phyloP scores from a whole-genome alignment of 1,140 invertebrate genomes.

The Yoshiicerus persimilis region DNA sequence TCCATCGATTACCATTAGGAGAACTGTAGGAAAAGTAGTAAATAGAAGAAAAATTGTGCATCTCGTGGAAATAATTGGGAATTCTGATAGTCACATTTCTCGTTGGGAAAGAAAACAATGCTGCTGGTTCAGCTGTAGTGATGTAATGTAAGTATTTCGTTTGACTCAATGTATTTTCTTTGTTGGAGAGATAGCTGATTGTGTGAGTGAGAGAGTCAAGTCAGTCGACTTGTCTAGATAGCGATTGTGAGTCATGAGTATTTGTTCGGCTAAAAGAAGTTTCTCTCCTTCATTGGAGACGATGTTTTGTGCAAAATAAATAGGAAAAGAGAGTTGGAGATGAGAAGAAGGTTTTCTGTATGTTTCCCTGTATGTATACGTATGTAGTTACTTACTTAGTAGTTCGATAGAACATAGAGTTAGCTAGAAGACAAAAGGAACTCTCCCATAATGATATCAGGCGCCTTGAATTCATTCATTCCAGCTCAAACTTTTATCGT shows the following conservation, averaged over 20 bases:
- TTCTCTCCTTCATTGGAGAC: slow-evolving; percentile 21
- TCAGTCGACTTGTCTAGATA: slow-evolving; percentile 11
- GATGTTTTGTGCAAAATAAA: slow-evolving; percentile 23
- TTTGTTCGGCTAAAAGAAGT: slow-evolving; percentile 14
- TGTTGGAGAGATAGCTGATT: neutral
- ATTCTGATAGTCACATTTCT: slow-evolving; percentile 7
- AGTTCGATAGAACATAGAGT: neutral
- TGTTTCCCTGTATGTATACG: neutral
- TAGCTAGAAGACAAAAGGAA: slow-evolving; percentile 21
- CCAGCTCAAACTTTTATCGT: slow-evolving; percentile 41
- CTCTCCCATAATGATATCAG: slow-evolving; percentile 35
- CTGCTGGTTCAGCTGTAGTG: neutral
- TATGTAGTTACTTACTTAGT: neutral
- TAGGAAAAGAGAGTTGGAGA: slow-evolving; percentile 5
- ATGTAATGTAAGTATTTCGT: neutral
- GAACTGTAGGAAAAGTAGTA: neutral
- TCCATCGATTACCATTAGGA: neutral
- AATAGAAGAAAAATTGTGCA: slow-evolving; percentile 7
- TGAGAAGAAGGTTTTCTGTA: neutral
- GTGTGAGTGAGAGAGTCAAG: neutral
- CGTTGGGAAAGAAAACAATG: neutral
- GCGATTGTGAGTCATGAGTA: slow-evolving; percentile 19
- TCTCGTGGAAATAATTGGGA: neutral
- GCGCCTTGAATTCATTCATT: slow-evolving; percentile 41
- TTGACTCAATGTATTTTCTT: neutral